Percentiles rank a stretch among this genome's conserved stretches.
phyloP scores from a whole-genome alignment of 2,888 invertebrate genomes.

The Petrophora chlorosata region DNA sequence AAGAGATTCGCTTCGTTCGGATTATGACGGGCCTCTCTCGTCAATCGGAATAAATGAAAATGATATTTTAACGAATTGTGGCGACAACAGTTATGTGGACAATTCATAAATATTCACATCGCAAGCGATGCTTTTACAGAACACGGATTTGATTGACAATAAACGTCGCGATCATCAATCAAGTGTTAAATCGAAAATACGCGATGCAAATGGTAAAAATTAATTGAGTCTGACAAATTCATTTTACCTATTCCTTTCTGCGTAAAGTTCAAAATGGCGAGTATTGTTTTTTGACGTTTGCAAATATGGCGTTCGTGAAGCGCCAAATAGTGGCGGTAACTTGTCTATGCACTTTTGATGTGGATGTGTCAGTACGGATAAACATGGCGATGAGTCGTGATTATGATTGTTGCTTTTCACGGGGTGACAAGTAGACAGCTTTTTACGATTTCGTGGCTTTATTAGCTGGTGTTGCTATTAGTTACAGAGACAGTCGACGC shows the following conservation, averaged over 20 bases:
- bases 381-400: conserved; percentile 53
- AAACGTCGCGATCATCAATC: conserved; percentile 73
- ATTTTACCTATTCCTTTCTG: conserved; percentile 21
- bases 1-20: conserved; percentile 56
- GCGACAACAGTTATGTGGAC: conserved; percentile 50
- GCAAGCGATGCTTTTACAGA: conserved; percentile 65
- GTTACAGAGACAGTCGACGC: too few species aligned
- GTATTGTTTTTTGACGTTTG: conserved; percentile 26
- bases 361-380: conserved; percentile 46
- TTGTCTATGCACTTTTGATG: conserved; percentile 74
- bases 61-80: conserved; percentile 67
- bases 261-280: conserved; percentile 30
- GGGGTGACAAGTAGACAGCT: conserved; percentile 41
- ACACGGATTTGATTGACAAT: conserved; percentile 71
- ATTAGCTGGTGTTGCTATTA: too few species aligned
- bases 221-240: conserved; percentile 36
- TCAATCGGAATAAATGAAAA: conserved; percentile 62
- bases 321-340: conserved; percentile 62
- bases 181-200: conserved; percentile 58
- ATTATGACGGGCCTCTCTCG: conserved; percentile 46
- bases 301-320: conserved; percentile 25
- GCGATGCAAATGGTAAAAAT: conserved; percentile 53
- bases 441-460: too few species aligned
- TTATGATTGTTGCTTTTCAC: conserved; percentile 58
- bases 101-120: conserved; percentile 78